Base-by-base conservation (phyloP, 2,113 vertebrate species). In the Okapia johnstoni region DNA sequence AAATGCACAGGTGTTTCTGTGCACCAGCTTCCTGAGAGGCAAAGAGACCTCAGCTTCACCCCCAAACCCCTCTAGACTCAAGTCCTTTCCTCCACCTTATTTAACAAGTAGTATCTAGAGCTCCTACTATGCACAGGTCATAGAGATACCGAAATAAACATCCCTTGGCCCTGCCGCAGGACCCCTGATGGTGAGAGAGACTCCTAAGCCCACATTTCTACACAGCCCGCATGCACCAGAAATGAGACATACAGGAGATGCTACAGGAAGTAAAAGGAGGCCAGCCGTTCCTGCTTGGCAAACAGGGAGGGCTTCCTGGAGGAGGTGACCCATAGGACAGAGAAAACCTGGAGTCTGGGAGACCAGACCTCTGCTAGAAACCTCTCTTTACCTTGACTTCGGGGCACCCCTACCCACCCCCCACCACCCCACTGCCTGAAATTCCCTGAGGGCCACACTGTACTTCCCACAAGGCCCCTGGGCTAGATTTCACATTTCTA, bases 191-290 rank as follows among this genome's bases (percentile, higher is more conserved):
- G 40, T 21, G 63, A 91, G 15, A 50, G 19, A 76, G 57, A 30
- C 14, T 1, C 28, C 3, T 1, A 16, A 73, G 43, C 43, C 77
- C 86, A 1, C 15, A 15, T 43, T 33, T 73, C 58, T 17, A 50
- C 4, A 10, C 1, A 13, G 30, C 26, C 55, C 30, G 0, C 0
- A 1, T 4, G 33, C 1, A 10, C 57, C 46, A 5, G 1, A 8
- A 36, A 48, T 11, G 21, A 28, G 40, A 73, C 73, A 26, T 4
- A 19, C 0, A 15, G 40, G 88, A 66, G 76, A 55, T 0, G 23
- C 48, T 1, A 12, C 0, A 1, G 79, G 60, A 28, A 33, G 54
- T 7, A 40, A 48, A 63, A 60, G n/a, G 33, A 73, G 87, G 30
- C 16, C 46, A 40, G 36, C 7, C 28, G 5, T 30, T 79, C 60